Percentiles rank a stretch among this genome's conserved stretches.
Evolutionary conservation across 2,797 vertebrate genomes (phyloP).

Genomic region (Gymnothorax reevesii): DNA sequence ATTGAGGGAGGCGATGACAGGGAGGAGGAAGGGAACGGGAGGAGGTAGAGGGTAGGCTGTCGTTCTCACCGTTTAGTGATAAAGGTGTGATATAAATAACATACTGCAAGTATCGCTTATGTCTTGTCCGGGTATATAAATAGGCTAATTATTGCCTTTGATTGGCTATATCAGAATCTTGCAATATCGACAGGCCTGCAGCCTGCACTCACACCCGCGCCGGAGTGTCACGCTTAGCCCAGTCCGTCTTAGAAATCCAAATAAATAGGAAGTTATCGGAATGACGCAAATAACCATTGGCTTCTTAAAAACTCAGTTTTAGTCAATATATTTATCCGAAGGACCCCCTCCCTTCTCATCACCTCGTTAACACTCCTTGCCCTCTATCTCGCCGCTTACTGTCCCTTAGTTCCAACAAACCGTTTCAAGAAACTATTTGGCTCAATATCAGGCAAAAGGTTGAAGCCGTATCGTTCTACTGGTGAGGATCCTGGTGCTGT

Average conservation of each 20-base stretch:
- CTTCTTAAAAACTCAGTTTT: not conserved
- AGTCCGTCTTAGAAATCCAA: slow-evolving; percentile 2
- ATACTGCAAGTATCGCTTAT: slow-evolving; percentile 15
- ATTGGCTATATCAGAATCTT: not conserved
- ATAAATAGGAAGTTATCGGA: not conserved
- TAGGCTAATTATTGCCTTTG: slow-evolving; percentile 5
- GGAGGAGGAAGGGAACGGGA: slow-evolving; percentile 45
- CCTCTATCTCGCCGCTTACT: slow-evolving; percentile 41
- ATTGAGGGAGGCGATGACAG: slow-evolving; percentile 56
- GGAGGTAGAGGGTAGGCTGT: slow-evolving; percentile 40
- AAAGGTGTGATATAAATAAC: slow-evolving; percentile 2
- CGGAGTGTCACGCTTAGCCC: not conserved
- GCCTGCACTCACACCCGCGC: not conserved
- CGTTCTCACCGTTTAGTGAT: slow-evolving; percentile 27
- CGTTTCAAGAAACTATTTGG: not conserved
- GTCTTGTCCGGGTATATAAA: not conserved
- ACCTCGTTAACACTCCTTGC: slow-evolving; percentile 47
- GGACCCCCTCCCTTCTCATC: slow-evolving; percentile 51
- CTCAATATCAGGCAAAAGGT: slow-evolving; percentile 17
- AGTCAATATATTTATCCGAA: slow-evolving; percentile 36
- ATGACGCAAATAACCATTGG: not conserved
- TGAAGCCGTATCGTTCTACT: slow-evolving; percentile 33
- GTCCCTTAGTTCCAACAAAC: slow-evolving; percentile 35
- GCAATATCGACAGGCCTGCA: slow-evolving; percentile 5
- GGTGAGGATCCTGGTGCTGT: slow-evolving; percentile 42